Evolutionary conservation across 2,113 vertebrate genomes (phyloP), one percentile per base, ranked within the genome.

Genomic region (Orcinus orca): DNA sequence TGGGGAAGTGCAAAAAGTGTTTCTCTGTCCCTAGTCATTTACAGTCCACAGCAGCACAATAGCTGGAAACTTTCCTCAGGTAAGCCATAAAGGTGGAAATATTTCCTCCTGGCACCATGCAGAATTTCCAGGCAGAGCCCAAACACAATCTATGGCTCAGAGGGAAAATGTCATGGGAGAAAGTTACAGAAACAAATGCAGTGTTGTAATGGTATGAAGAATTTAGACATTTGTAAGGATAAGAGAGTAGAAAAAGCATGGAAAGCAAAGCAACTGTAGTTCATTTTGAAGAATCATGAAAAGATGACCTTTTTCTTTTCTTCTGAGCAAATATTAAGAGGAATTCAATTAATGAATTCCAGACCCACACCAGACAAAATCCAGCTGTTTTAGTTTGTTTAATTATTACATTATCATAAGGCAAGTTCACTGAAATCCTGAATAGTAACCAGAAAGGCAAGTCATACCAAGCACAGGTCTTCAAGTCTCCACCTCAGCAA

Each of bases 311-410:
- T 96, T 93, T 47, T 41, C 36, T 88, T 92, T 90, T 65, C 41
- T 31, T 70, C 8, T 81, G 68, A 95, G 47, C 62, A 93, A 83
- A 94, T 82, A 86, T 44, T 58, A 76, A 96, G 53, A 88, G 71
- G 26, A 90, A 90, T 88, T 96, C 60, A 93, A 10, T n/a, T 65
- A 94, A 79, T 74, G 50, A 96, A 87, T 80, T 23, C 41, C 80
- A 95, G 58, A 95, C 3, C 15, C 14, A 90, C 15, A n/a, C 23
- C 55, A 97, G 58, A 71, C 80, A 90, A 92, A 89, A 92, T 55
- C 90, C 33, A 93, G 2, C 29, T 60, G 44, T 80, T 31, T 80
- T 88, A 38, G 50, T 96, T 91, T 97, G 82, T 25, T 82, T 89
- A 94, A 80, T 95, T 93, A 58, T 92, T 93, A 85, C 4, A 76